A percentile compares a stretch with the other conserved stretches of the same genome.
Conservation (phyloP, 2,797 vertebrate species). For the Hemibagrus guttatus region DNA sequence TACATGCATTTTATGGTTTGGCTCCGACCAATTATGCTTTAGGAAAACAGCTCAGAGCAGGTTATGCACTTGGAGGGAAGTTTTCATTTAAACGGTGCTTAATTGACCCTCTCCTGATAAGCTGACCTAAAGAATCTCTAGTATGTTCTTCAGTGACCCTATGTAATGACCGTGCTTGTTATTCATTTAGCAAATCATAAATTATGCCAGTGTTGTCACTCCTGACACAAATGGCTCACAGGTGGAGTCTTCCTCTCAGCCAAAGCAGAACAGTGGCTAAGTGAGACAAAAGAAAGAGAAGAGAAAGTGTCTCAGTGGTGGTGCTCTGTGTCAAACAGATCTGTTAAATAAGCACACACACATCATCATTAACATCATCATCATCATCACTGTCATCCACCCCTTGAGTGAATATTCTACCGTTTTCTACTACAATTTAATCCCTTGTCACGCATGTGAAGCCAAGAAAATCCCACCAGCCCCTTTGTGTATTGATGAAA, state of each 20-base stretch:
- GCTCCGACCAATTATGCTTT: neutral
- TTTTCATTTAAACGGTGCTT: neutral
- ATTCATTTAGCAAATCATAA: constrained; percentile 34
- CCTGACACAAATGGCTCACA: constrained; percentile 6
- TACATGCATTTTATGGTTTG: neutral
- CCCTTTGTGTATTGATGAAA: constrained; percentile 25
- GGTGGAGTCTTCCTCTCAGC: neutral
- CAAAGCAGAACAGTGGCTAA: neutral
- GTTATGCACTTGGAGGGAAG: neutral
- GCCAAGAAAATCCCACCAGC: constrained; percentile 23
- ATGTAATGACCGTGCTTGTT: neutral
- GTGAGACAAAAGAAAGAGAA: neutral
- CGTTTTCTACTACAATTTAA: constrained; percentile 23
- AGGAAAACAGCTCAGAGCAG: neutral
- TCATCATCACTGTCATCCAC: neutral
- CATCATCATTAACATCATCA: neutral
- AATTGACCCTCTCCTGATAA: constrained; percentile 3
- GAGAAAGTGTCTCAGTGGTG: neutral
- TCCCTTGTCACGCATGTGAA: constrained; percentile 23
- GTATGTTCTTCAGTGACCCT: constrained; percentile 13
- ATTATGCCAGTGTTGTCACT: constrained; percentile 27
- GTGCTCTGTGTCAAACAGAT: constrained; percentile 6
- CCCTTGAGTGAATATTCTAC: constrained; percentile 24
- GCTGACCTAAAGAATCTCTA: neutral
- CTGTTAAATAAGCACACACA: neutral